Evolutionary conservation across 1,140 invertebrate species (phyloP), one percentile per base, ranked within the genome.

Genomic region (Diorhabda elongata): DNA sequence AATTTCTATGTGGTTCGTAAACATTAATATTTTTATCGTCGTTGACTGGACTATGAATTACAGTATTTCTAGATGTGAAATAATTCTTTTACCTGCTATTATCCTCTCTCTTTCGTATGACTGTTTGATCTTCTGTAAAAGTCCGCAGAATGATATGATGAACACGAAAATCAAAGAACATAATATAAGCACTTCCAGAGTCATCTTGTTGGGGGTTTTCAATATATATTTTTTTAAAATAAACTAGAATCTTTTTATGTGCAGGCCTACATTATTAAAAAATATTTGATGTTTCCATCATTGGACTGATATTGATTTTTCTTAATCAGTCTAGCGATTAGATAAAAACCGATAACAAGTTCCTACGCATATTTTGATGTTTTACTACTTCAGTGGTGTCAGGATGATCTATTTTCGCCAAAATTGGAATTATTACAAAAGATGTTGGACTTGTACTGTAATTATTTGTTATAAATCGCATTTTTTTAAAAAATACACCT

Each of bases 151-250:
- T n/a, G 73, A 74, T 3, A 74, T 57, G 26, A 74, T 70, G 60
- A 74, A 74, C 26, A 74, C 71, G 45, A 74, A 72, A 44, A 74
- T 71, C 3, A 74, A 56, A 11, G 66, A 68, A 56, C 65, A 63
- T 7, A 74, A 42, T n/a, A 74, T 57, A 42, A 76, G 75, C 71
- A 75, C 75, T 76, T 75, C 77, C 74, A 75, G 75, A 68, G 73
- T 77, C 77, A 79, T 76, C 11, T 68, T 74, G 58, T 69, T 71
- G 69, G 2, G 2, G 26, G 26, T 26, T 26, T 26, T 26, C 1
- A 26, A 26, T 26, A 26, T 3, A 52, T 52, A 2, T 52, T 52
- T 52, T 52, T 52, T 52, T 52, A 3, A 52, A n/a, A n/a, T 52
- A n/a, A 6, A 52, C 47, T n/a, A 52, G 47, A 8, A 52, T n/a